A percentile compares a stretch with the other conserved stretches of the same genome.
phyloP scores from a whole-genome alignment of 2,888 invertebrate genomes.

The Eucera pruinosa region DNA sequence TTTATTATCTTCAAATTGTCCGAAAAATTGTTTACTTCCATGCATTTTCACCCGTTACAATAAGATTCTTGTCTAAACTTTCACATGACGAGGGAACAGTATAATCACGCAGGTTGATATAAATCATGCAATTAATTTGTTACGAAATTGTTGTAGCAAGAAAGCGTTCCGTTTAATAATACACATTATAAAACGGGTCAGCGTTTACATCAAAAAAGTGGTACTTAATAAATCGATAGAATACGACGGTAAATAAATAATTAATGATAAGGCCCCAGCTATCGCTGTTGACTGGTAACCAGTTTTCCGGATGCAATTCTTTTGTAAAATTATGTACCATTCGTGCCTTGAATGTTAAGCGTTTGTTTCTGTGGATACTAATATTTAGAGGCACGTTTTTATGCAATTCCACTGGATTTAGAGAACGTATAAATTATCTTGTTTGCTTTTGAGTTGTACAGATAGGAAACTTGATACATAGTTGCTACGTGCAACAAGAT shows the following conservation, averaged over 20 bases:
- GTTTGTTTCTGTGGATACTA: too few relatives aligned
- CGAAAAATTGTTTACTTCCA: too few relatives aligned
- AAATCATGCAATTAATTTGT: constrained; percentile 20
- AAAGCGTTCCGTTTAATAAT: constrained; percentile 16
- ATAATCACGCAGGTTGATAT: background rate
- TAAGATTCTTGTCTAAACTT: too few relatives aligned
- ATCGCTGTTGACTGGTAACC: constrained; percentile 10
- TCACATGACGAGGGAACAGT: too few relatives aligned
- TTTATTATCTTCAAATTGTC: too few relatives aligned
- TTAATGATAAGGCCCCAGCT: constrained; percentile 3
- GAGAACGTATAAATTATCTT: too few relatives aligned
- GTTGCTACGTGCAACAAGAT: too few relatives aligned
- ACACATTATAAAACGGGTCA: background rate
- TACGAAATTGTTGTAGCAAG: constrained; percentile 2
- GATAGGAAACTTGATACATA: too few relatives aligned
- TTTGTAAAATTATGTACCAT: background rate
- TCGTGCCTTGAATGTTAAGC: background rate
- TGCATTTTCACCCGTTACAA: too few relatives aligned
- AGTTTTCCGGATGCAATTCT: constrained; percentile 11
- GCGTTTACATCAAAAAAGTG: background rate
- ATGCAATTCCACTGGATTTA: background rate
- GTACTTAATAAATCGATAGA: constrained; percentile 5
- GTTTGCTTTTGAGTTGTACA: too few relatives aligned
- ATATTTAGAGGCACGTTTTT: background rate
- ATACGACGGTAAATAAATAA: constrained; percentile 26